Percentiles rank a stretch among this genome's conserved stretches.
Conservation (phyloP, 53 echinoderm and acorn worm species). For the Stichopus horrens region DNA sequence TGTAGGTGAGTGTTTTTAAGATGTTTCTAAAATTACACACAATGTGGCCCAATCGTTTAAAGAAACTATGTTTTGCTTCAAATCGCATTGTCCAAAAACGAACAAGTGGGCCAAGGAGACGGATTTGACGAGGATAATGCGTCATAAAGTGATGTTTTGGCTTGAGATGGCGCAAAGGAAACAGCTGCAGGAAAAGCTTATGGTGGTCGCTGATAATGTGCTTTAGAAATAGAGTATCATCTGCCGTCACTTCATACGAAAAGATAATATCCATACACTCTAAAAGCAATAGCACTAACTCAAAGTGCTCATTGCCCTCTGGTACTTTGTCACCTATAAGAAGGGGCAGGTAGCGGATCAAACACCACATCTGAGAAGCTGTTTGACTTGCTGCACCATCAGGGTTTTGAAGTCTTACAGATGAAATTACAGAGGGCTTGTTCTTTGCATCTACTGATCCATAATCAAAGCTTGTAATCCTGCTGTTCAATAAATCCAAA, state of each 20-base stretch:
- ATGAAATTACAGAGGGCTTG: slow-evolving; percentile 44
- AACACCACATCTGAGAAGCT: slow-evolving; percentile 65
- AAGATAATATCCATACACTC: slow-evolving; percentile 59
- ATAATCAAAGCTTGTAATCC: slow-evolving; percentile 65
- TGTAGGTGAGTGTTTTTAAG: slow-evolving; percentile 47
- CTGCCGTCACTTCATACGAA: slow-evolving; percentile 43
- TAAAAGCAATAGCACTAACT: slow-evolving; percentile 49
- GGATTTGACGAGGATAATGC: slow-evolving; percentile 56
- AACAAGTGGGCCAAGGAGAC: slow-evolving; percentile 54
- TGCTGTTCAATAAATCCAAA: slow-evolving; percentile 45
- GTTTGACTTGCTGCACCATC: slow-evolving; percentile 51
- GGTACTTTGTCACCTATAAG: slow-evolving; percentile 64
- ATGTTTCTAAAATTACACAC: slow-evolving; percentile 59
- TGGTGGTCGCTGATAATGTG: slow-evolving; percentile 63
- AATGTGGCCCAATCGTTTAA: slow-evolving; percentile 49
- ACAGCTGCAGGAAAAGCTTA: slow-evolving; percentile 37
- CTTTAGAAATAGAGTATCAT: slow-evolving; percentile 61
- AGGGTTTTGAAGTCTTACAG: slow-evolving; percentile 16
- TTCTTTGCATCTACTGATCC: slow-evolving; percentile 47
- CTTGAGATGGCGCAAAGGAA: slow-evolving; percentile 12
- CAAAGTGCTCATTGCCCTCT: slow-evolving; percentile 56
- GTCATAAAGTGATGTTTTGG: slow-evolving; percentile 67
- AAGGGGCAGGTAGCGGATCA: slow-evolving; percentile 49
- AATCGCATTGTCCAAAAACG: slow-evolving; percentile 63
- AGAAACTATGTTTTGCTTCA: slow-evolving; percentile 63